Base-by-base conservation (phyloP, 2,797 vertebrate species). In the Orestias chungarensis region DNA sequence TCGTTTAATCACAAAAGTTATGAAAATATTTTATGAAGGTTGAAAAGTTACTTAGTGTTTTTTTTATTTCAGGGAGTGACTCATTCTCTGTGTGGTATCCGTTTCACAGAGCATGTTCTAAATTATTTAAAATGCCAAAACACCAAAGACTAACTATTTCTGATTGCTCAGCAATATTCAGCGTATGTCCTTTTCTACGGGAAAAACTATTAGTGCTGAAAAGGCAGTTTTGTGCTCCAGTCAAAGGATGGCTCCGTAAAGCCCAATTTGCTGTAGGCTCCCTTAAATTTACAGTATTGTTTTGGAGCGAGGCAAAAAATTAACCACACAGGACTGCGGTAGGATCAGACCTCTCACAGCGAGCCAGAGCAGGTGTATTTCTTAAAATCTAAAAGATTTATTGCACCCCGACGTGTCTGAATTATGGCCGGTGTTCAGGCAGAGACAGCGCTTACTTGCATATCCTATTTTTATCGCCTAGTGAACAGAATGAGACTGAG, bases 401-500 rank as follows among this genome's bases (percentile, higher is more conserved):
- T 77, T 68, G 70, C 40, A 1, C 70, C 29, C 64, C 62, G 46
- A 66, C 69, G 47, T 17, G 42, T 68, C 69, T 68, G 75, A 77
- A 82, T 78, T 66, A 76, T 75, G 68, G 64, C 55, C 68, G 35
- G 43, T 6, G 15, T 40, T 46, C 46, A 29, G 49, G 52, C 68
- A 74, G 73, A 66, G 38, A 80, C 75, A 65, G 54, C 35, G 73
- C 78, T 74, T 73, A 79, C 72, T 71, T 9, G 25, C 44, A 18
- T 43, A 64, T 43, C 29, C 78, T 85, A 85, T 87, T 87, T 91
- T 78, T 81, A 76, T 82, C 64, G 29, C 66, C 67, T 78, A 74
- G 82, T 81, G 66, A 83, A 66, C 47, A 52, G 43, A 70, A 62
- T 52, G 43, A 62, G 74, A 83, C 65, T 75, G 66, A n/a, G 50